Evolutionary conservation across 2,888 invertebrate species (phyloP), one percentile per base, ranked within the genome.

Genomic region (Cerceris rybyensis): DNA sequence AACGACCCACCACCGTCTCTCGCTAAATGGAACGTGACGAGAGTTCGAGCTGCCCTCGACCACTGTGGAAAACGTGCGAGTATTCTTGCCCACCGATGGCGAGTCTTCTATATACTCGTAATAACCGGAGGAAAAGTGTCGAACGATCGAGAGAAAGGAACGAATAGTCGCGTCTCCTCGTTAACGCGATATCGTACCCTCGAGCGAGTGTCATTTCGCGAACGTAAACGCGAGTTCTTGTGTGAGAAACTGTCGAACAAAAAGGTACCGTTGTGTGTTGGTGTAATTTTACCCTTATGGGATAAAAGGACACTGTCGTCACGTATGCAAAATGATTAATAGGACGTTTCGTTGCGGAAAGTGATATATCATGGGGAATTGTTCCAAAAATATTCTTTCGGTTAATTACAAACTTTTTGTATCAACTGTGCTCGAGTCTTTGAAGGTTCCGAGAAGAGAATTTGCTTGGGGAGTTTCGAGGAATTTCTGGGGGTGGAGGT

Each of bases 11-110:
- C 67, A 70, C 28, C 28, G 28, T 28, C 28, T 28, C 28, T 74
- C 69, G 64, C 64, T 65, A 75, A 81, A 81, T 83, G 78, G 70
- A 67, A 78, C 69, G 70, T 74, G 81, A 81, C 73, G 67, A 58
- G 59, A 61, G 55, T 64, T 66, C 49, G 41, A 52, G 54, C 54
- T 39, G 17, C 65, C 16, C 9, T n/a, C 2, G 14, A 1, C 9
- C n/a, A 11, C 41, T 7, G 46, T 14, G 28, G 43, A 42, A 39
- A 65, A 59, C 59, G 50, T 7, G 11, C 46, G 7, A 41, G 43
- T n/a, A 4, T 70, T 41, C 57, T 39, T 42, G 63, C 54, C 2
- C 46, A 39, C 6, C n/a, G 11, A 2, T 8, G 9, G 14, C n/a
- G 4, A 17, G 42, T 4, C 11, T 5, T 13, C 7, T 5, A 13